phyloP scores from a whole-genome alignment of 1,140 invertebrate genomes.

The Drosophila insularis region DNA sequence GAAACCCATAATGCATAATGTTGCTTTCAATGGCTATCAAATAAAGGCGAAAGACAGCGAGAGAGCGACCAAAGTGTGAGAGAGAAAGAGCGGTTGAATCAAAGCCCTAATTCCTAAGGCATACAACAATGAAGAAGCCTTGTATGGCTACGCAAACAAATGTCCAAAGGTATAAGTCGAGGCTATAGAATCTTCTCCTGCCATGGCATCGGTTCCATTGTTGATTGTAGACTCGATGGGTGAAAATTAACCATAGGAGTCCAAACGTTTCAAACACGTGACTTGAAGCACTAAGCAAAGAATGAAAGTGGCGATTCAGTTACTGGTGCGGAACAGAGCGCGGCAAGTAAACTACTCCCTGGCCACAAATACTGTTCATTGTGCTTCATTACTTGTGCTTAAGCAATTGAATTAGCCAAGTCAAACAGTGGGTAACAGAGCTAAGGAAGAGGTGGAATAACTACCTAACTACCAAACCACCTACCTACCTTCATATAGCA shows the following conservation, averaged over 20 bases:
- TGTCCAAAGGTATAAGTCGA: not conserved
- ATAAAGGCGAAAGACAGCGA: too few relatives aligned
- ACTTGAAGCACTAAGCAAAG: slow-evolving; percentile 45
- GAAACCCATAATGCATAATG: too few relatives aligned
- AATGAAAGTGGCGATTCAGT: not conserved
- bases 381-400: slow-evolving; percentile 47
- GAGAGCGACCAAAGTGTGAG: too few relatives aligned
- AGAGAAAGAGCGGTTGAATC: not conserved
- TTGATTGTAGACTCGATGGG: slow-evolving; percentile 42
- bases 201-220: slow-evolving; percentile 6
- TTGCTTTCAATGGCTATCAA: too few relatives aligned
- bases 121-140: not conserved
- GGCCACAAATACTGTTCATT: slow-evolving; percentile 31
- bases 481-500: not conserved
- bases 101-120: not conserved
- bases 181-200: not conserved
- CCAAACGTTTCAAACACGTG: slow-evolving; percentile 36
- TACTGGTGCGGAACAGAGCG: not conserved
- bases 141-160: slow-evolving; percentile 1
- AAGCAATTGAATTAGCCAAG: slow-evolving; percentile 65
- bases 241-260: slow-evolving; percentile 57
- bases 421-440: slow-evolving; percentile 29
- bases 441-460: not conserved
- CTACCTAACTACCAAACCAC: not conserved
- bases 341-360: not conserved